Conservation (phyloP, 2,888 invertebrate genomes). For the Hedychridium roseum region DNA sequence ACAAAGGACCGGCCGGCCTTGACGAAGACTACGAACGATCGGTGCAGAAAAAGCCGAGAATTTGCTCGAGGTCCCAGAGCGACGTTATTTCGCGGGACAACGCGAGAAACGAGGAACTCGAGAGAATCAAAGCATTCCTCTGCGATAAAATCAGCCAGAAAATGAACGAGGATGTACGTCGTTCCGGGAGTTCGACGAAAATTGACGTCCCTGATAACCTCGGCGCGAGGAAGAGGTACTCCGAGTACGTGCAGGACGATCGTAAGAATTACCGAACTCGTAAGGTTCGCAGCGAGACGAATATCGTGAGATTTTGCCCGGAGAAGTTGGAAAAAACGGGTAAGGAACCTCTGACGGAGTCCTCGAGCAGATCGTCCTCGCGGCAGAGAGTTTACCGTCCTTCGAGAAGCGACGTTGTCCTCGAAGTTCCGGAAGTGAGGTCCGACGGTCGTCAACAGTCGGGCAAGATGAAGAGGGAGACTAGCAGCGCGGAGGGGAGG, state of each 20-base stretch:
- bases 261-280: slow-evolving; percentile 40
- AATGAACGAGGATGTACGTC: slow-evolving; percentile 42
- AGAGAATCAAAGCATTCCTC: slow-evolving; percentile 42
- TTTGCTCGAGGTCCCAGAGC: neutral
- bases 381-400: slow-evolving; percentile 20
- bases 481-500: slow-evolving; percentile 39
- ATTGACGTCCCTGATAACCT: neutral
- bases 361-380: too few relatives aligned
- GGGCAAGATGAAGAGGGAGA: slow-evolving; percentile 15
- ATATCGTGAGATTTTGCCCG: slow-evolving; percentile 34
- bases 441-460: slow-evolving; percentile 3
- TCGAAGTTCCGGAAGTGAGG: slow-evolving; percentile 3
- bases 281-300: slow-evolving; percentile 51
- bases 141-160: slow-evolving; percentile 43
- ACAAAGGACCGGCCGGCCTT: slow-evolving; percentile 5
- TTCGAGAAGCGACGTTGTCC: slow-evolving; percentile 33
- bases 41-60: slow-evolving; percentile 1
- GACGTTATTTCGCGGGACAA: slow-evolving; percentile 11
- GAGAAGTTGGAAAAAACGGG: slow-evolving; percentile 18
- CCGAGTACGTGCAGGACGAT: slow-evolving; percentile 31
- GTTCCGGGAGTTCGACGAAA: neutral
- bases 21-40: slow-evolving; percentile 4
- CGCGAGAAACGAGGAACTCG: slow-evolving; percentile 38
- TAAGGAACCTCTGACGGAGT: slow-evolving; percentile 4
- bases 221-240: slow-evolving; percentile 41